These are phyloP conservation scores for Ruditapes philippinarum DNA, from an alignment of 1,140 invertebrate genomes.

Conservation along the genomic window DNA sequence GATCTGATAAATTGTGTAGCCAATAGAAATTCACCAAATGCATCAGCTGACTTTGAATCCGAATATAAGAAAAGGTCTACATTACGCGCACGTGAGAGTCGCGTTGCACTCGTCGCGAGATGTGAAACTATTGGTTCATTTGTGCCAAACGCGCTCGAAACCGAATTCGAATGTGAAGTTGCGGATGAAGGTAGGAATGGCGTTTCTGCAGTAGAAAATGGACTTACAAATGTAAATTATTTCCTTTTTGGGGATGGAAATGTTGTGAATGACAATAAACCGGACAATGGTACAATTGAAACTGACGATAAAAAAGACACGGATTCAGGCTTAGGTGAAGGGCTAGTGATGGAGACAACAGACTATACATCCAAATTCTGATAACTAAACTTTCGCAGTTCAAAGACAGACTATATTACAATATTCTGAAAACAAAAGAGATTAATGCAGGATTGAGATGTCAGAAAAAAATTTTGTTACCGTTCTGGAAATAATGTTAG, in stretches of 20 bases:
- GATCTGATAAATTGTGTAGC: conserved; percentile 69
- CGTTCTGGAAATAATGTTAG: no score
- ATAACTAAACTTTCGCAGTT: no score
- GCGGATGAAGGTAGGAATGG: background rate
- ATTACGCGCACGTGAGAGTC: background rate
- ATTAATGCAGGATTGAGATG: no score
- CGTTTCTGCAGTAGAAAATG: background rate
- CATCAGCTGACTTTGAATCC: conserved; percentile 57
- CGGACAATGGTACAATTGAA: background rate
- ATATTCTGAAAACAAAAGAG: no score
- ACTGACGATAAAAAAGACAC: background rate
- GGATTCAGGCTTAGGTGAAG: background rate
- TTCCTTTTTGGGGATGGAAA: background rate
- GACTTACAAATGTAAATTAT: background rate
- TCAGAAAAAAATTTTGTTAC: no score
- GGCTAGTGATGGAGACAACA: background rate
- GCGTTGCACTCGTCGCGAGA: background rate
- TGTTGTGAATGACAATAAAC: background rate
- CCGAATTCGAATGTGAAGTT: background rate
- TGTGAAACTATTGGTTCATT: background rate
- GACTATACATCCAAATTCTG: background rate
- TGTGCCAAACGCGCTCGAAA: background rate
- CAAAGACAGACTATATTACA: no score
- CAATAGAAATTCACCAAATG: conserved; percentile 25
- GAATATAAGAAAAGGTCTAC: conserved; percentile 50